A percentile compares a stretch with the other conserved stretches of the same genome.
phyloP scores from a whole-genome alignment of 1,140 invertebrate genomes.

The Bombus sibiricus region DNA sequence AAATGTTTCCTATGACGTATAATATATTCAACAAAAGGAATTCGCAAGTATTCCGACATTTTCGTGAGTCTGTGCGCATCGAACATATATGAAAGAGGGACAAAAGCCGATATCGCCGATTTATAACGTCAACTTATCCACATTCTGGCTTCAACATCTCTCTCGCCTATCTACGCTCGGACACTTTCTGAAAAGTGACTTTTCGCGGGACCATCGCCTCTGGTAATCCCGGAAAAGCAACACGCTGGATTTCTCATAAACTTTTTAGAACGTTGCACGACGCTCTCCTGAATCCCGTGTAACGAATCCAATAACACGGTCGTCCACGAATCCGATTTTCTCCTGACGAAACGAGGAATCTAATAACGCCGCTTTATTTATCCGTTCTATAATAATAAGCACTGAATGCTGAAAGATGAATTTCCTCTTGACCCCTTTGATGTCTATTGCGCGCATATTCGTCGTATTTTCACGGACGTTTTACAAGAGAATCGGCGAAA shows the following conservation, averaged over 20 bases:
- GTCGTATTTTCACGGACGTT: too few species aligned
- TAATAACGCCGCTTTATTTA: not conserved
- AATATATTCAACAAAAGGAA: not conserved
- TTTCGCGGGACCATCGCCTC: not conserved
- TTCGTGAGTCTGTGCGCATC: not conserved
- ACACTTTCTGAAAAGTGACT: constrained; percentile 6
- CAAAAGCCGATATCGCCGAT: not conserved
- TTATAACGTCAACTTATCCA: not conserved
- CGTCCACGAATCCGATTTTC: not conserved
- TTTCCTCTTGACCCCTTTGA: not conserved
- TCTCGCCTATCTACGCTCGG: not conserved
- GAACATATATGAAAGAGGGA: not conserved
- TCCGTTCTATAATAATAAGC: not conserved
- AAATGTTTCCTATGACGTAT: too few species aligned
- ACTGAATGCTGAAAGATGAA: not conserved
- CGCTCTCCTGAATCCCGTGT: not conserved
- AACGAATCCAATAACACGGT: not conserved
- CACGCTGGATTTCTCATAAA: constrained; percentile 1
- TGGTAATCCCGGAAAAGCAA: not conserved
- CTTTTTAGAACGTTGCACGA: not conserved
- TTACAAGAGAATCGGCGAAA: not conserved
- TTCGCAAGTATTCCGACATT: not conserved
- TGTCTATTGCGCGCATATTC: not conserved
- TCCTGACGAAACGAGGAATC: not conserved
- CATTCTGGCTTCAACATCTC: not conserved